Evolutionary conservation across 2,113 vertebrate genomes (phyloP), one percentile per base, ranked within the genome.

Genomic region (Phycodurus eques): DNA sequence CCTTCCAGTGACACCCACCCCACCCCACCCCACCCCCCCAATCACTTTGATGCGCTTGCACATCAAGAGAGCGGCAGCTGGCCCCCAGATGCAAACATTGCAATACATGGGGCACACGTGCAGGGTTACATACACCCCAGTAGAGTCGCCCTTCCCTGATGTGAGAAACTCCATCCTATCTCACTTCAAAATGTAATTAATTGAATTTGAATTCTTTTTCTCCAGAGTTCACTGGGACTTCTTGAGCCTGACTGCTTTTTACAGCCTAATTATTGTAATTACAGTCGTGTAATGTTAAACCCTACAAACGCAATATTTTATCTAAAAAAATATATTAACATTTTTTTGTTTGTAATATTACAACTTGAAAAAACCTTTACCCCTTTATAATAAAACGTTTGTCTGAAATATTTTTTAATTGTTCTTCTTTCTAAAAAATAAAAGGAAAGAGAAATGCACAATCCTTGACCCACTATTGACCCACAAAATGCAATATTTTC

Each of bases 1-100:
- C 77, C 76, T 73, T 70, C 68, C 43, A 35, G 53, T 83, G 86
- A 84, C 35, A 39, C 35, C 2, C 35, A 1, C 85, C 87, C 84
- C n/a, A n/a, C n/a, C 35, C 2, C 35, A 1, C 85, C 87, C 13
- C 13, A 1, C 22, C 22, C 5, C 83, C 86, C 79, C 83, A 89
- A 83, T 88, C 88, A 89, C 72, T 68, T 31, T 47, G 76, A 69
- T 70, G 67, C 79, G 77, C 76, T 76, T 72, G 49, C 77, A 77
- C 76, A 76, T 71, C 70, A 74, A 78, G 27, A 75, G 69, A 56
- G 66, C 80, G 20, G 63, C 93, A 92, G 91, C 90, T 93, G 92
- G 81, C 42, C 71, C 73, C 89, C 93, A 94, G 90, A 92, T 93
- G 92, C 72, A 68, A 65, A 53, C 56, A 15, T n/a, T 27, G 70